Evolutionary conservation across 2,888 invertebrate genomes (phyloP), one percentile per base, ranked within the genome.

Genomic region (Ormia ochracea): DNA sequence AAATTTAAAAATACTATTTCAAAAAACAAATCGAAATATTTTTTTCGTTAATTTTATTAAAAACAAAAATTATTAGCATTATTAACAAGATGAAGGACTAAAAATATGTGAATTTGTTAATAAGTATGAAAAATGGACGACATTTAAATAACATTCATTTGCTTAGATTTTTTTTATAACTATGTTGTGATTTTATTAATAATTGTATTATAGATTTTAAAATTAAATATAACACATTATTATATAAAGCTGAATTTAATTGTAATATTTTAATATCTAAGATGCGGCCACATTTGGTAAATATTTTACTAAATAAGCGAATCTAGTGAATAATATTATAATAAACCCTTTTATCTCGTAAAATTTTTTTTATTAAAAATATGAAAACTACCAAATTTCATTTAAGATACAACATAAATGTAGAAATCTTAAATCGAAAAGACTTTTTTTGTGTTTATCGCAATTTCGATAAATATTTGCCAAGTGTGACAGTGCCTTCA

Each of bases 131-230:
- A 50, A 41, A 52, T 59, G 36, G 72, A 80, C 58, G 43, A 76
- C 68, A 80, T 63, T 54, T 41, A 68, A 73, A 68, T 43, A 36
- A 63, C 73, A 72, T 66, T 61, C 70, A 75, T 66, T 74, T 69
- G 38, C 56, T 69, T 50, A 79, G 23, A 41, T 65, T 70, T 43
- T n/a, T n/a, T 50, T 65, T 69, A 56, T 80, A 80, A 73, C 76
- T 76, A 80, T 80, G 63, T 76, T 80, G 80, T 80, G 80, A 80
- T 80, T 80, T 80, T 75, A 74, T 76, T 61, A 38, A 52, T 80
- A 80, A 76, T 80, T 80, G 76, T 80, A 80, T 80, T 73, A 68
- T 76, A 80, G 68, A 50, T 73, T 74, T 76, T 52, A 63, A 61
- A 45, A 56, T 33, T 31, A 23, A 43, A 66, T 17, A 31, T 31